Evolutionary conservation across 2,113 vertebrate genomes (phyloP).

Genomic region (Neolamprologus tretocephalus): DNA sequence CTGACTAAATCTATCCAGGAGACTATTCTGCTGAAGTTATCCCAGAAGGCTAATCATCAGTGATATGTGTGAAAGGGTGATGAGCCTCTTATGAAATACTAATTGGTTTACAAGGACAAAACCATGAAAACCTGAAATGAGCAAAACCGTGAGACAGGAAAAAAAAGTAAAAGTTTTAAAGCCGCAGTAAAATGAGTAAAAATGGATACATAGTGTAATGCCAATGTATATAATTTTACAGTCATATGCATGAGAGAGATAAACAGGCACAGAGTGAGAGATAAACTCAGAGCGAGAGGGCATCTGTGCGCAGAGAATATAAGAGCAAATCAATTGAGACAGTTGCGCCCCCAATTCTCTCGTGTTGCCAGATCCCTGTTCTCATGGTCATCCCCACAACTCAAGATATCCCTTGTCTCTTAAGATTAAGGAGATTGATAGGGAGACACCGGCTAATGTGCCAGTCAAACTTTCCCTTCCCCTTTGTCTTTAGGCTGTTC

Average conservation of each 20-base stretch:
- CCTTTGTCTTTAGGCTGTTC: conserved; percentile 47
- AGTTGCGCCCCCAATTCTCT: conserved; percentile 11
- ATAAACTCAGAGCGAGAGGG: background rate
- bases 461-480: conserved; percentile 66
- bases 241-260: background rate
- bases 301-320: background rate
- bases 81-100: conserved; percentile 65
- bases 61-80: conserved; percentile 72
- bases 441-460: conserved; percentile 68
- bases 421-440: conserved; percentile 69
- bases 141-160: conserved; percentile 15
- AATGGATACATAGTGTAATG: background rate
- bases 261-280: background rate
- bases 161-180: background rate
- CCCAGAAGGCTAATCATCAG: conserved; percentile 65
- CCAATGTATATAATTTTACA: background rate
- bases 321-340: conserved; percentile 39
- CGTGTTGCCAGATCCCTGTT: background rate
- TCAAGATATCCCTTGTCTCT: conserved; percentile 73
- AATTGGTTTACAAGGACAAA: conserved; percentile 55
- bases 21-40: conserved; percentile 63
- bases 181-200: background rate
- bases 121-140: conserved; percentile 26
- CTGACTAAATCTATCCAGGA: conserved; percentile 69
- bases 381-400: conserved; percentile 64